Conservation (phyloP, 2,797 vertebrate genomes). For the Gambelia wislizenii region DNA sequence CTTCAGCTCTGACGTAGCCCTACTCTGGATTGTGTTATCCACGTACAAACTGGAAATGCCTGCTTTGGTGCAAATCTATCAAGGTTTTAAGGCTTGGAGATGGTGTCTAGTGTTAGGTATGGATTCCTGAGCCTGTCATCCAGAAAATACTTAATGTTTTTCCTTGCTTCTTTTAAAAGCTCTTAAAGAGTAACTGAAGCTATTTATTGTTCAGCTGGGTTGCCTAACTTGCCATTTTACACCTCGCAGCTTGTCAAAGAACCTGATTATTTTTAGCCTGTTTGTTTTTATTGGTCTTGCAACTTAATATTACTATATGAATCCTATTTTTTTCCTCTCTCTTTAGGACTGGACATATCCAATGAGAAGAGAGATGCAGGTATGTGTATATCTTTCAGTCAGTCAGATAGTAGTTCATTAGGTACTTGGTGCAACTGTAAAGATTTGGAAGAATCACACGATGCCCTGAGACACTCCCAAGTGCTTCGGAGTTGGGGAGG, state of each 20-base stretch:
- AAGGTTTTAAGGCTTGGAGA: not conserved
- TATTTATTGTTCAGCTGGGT: not conserved
- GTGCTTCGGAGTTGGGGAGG: not conserved
- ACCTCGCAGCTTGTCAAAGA: not conserved
- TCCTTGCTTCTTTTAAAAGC: not conserved
- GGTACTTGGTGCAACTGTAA: not conserved
- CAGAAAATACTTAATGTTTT: not conserved
- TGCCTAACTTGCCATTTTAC: not conserved
- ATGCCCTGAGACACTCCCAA: not conserved
- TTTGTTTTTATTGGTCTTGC: not conserved
- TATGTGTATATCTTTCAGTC: slow-evolving; percentile 70
- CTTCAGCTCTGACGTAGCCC: not conserved
- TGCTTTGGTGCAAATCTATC: not conserved
- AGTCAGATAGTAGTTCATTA: fast-evolving
- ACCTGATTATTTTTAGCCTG: not conserved
- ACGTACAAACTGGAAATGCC: not conserved
- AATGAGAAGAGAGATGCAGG: slow-evolving; percentile 99
- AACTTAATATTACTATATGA: slow-evolving; percentile 8
- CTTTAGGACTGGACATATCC: slow-evolving; percentile 97
- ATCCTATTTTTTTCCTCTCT: slow-evolving; percentile 43
- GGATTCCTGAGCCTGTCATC: no score
- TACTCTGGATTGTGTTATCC: not conserved
- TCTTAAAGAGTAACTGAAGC: not conserved
- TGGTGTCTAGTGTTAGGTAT: not conserved
- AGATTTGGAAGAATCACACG: not conserved